These are phyloP conservation scores for Rhagoletis zephyria DNA, from an alignment of 1,140 invertebrate species.

Conservation along the genomic window DNA sequence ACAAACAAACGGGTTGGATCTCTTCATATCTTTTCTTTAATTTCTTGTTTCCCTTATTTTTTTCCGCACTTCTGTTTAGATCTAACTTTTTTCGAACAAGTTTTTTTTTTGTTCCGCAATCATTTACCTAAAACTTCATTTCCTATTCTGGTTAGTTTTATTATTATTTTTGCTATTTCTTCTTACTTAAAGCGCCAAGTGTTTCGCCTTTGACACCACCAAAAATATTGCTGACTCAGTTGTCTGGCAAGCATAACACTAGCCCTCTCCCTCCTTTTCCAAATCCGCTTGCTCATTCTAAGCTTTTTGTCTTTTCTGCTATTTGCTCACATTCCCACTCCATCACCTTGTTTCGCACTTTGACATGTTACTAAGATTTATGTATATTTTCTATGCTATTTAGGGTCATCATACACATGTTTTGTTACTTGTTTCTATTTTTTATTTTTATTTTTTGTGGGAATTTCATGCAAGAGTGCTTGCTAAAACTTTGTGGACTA, in stretches of 20 bases:
- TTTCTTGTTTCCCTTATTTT: not conserved
- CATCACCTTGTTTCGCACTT: not conserved
- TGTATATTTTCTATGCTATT: not conserved
- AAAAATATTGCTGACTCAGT: not conserved
- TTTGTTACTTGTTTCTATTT: not conserved
- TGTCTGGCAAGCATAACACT: not conserved
- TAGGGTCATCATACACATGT: not conserved
- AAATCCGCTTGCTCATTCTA: not conserved
- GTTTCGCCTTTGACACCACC: slow-evolving; percentile 3
- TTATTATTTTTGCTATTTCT: not conserved
- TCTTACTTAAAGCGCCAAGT: not conserved
- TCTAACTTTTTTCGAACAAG: too few species aligned
- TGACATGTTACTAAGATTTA: slow-evolving; percentile 27
- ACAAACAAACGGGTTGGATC: too few species aligned
- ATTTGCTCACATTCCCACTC: not conserved
- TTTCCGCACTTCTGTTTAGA: not conserved
- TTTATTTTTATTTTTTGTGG: not conserved
- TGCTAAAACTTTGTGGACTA: not conserved
- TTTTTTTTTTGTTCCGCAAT: not conserved
- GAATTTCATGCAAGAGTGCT: not conserved
- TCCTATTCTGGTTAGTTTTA: not conserved
- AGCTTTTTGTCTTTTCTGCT: not conserved
- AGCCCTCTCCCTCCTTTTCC: not conserved
- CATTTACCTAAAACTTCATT: not conserved
- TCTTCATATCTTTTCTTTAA: too few species aligned